A percentile compares a stretch with the other conserved stretches of the same genome.
phyloP scores from a whole-genome alignment of 2,888 invertebrate genomes.

The Pristionchus maxplancki region DNA sequence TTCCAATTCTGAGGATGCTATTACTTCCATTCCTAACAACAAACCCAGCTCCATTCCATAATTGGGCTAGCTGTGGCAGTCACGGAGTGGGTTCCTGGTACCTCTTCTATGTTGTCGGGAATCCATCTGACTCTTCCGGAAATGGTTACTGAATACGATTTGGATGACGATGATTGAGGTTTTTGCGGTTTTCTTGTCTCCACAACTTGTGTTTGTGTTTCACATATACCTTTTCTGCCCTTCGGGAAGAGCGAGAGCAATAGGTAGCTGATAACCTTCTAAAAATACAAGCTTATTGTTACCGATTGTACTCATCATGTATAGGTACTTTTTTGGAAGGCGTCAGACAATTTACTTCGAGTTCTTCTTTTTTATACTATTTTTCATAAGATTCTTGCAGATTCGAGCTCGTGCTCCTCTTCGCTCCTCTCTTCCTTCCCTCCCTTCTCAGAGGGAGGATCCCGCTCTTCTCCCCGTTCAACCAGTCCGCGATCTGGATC shows the following conservation, averaged over 20 bases:
- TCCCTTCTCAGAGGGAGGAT: slow-evolving; percentile 87
- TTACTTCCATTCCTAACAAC: not conserved
- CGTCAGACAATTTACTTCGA: no score
- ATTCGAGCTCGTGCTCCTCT: slow-evolving; percentile 88
- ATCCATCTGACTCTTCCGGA: no score
- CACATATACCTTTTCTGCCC: slow-evolving; percentile 78
- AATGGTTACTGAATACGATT: slow-evolving; percentile 82
- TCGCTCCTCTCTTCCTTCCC: slow-evolving; percentile 87
- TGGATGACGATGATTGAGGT: no score
- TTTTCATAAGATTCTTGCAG: slow-evolving; percentile 78
- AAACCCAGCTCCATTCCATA: not conserved
- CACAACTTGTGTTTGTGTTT: slow-evolving; percentile 80
- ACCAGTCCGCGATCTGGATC: slow-evolving; percentile 76
- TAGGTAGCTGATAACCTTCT: no score
- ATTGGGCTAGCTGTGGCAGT: not conserved
- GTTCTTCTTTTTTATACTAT: no score
- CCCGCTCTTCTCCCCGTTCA: slow-evolving; percentile 79
- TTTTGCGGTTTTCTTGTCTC: no score
- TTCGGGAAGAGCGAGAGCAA: not conserved
- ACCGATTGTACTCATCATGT: no score
- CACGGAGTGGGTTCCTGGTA: no score
- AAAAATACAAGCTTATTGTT: no score
- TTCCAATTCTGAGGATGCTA: not conserved
- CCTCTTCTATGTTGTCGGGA: no score
- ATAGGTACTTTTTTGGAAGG: no score